phyloP scores from a whole-genome alignment of 2,113 vertebrate species.

The Dermatemys mawii region DNA sequence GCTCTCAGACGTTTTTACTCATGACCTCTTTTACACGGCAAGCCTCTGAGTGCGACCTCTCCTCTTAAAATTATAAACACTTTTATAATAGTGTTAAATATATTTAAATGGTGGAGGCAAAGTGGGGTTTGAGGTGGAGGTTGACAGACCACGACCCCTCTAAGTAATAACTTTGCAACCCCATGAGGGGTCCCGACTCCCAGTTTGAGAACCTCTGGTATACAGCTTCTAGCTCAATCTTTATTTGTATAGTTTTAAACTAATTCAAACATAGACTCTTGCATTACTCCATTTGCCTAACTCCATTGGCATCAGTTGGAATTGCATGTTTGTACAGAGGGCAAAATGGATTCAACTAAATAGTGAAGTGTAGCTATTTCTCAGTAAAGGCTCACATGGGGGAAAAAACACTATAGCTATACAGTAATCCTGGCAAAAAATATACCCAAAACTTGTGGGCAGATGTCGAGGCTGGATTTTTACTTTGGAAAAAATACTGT shows the following conservation, averaged over 20 bases:
- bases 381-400: background rate
- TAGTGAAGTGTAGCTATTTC: background rate
- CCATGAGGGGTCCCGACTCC: too few relatives aligned
- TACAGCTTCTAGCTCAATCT: background rate
- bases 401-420: background rate
- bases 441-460: background rate
- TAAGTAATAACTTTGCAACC: too few relatives aligned
- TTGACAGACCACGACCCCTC: too few relatives aligned
- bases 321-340: background rate
- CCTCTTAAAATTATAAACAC: too few relatives aligned
- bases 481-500: background rate
- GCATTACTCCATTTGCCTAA: background rate
- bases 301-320: background rate
- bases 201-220: too few relatives aligned
- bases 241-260: background rate
- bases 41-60: too few relatives aligned
- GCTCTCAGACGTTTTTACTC: too few relatives aligned
- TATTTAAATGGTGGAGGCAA: too few relatives aligned
- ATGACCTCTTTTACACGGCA: too few relatives aligned
- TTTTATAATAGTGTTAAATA: too few relatives aligned
- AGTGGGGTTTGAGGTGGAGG: too few relatives aligned
- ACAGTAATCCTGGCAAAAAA: background rate
- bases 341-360: background rate
- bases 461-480: background rate
- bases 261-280: background rate